These are phyloP conservation scores for Camarhynchus parvulus DNA, from an alignment of 2,113 vertebrate genomes.

Conservation along the genomic window DNA sequence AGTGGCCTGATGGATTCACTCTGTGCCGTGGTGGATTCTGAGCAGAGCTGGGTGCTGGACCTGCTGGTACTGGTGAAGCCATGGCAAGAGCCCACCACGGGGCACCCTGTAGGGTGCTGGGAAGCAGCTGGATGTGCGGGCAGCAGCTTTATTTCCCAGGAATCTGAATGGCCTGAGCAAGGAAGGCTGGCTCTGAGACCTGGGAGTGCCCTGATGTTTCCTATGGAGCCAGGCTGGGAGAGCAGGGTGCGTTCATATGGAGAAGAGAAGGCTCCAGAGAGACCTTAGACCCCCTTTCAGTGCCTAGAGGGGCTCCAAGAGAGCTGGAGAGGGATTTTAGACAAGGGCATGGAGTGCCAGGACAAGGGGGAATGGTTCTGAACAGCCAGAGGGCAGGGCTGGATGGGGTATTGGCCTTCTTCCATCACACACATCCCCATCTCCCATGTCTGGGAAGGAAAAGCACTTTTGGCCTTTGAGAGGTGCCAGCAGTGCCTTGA, in stretches of 20 bases:
- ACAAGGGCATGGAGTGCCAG: too few relatives aligned
- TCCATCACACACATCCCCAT: too few relatives aligned
- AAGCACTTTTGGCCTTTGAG: background rate
- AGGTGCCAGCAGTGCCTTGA: background rate
- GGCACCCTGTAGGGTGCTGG: background rate
- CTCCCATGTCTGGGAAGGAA: background rate
- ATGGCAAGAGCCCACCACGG: accelerated
- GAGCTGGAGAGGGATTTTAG: background rate
- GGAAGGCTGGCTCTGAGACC: background rate
- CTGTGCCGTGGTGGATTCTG: background rate
- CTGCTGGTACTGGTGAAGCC: background rate
- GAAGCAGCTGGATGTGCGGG: background rate
- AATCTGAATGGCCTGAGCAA: background rate
- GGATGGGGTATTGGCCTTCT: too few relatives aligned
- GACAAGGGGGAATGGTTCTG: background rate
- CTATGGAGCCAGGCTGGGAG: background rate
- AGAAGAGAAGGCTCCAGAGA: background rate
- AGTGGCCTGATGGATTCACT: background rate
- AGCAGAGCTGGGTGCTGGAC: background rate
- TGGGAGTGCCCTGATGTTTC: background rate
- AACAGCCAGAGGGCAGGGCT: background rate
- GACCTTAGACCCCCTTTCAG: background rate
- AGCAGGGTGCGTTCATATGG: background rate
- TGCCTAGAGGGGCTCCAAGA: background rate
- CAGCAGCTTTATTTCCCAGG: background rate